Base-by-base conservation (phyloP, 2,113 vertebrate species). In the Potamarius usumacintae region DNA sequence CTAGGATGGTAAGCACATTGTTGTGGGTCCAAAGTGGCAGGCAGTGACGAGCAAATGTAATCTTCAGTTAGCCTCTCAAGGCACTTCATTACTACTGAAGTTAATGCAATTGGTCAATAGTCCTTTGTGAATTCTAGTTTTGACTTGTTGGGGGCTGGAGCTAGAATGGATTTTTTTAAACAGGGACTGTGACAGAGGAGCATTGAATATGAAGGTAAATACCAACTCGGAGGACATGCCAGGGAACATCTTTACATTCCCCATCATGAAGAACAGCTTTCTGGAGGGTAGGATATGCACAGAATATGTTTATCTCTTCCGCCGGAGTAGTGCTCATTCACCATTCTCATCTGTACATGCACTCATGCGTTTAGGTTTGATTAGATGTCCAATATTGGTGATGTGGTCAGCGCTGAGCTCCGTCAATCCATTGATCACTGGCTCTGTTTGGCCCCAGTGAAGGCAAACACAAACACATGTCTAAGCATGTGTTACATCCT, bases 361-460 rank as follows among this genome's bases (percentile, higher is more conserved):
- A 52, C 63, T 81, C 67, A 53, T 65, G 55, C 69, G 52, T 71
- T 55, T 87, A 69, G n/a, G 55, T 87, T 57, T 82, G 84, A 88
- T 42, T 30, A 69, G 76, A n/a, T 88, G 53, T 84, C 65, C 53
- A 86, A 50, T 84, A 72, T n/a, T 74, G 72, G 57, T 63, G 58
- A 25, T 71, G 76, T 57, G 83, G 87, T 86, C 85, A 83, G 65
- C 55, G 81, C 84, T 81, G 42, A 84, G 84, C 53, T 30, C 65
- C 7, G 25, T 69, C 62, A 84, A 63, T 90, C 57, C 82, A 90
- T 84, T 63, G 90, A 90, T 87, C 79, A 14, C 67, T 86, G 9
- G 57, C 82, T 74, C 71, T 62, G 89, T 71, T 55, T 60, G 58
- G 53, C 76, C 25, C 55, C 55, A 63, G 71, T 30, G 60, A 87